Conservation (phyloP, 2,113 vertebrate genomes). For the Epinephelus moara region DNA sequence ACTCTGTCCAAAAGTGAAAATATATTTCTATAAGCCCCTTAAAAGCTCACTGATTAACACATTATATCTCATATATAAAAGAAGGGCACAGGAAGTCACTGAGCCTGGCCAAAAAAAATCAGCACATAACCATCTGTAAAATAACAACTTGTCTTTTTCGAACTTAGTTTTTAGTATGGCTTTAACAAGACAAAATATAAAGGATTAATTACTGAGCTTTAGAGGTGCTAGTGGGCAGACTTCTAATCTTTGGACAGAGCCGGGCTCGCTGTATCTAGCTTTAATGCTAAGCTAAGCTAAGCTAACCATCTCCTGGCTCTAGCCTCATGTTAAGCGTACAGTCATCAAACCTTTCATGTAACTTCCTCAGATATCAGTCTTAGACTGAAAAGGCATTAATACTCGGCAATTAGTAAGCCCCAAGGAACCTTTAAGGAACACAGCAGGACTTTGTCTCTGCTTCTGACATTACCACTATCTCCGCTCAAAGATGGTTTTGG, state of each 20-base stretch:
- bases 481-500: slow-evolving; percentile 50
- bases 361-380: background rate
- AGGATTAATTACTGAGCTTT: background rate
- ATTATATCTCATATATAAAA: background rate
- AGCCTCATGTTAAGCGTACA: background rate
- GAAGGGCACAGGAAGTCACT: background rate
- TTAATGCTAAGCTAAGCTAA: background rate
- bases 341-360: background rate
- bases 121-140: background rate
- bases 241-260: background rate
- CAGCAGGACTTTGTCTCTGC: background rate
- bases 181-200: background rate
- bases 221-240: background rate
- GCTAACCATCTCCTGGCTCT: background rate
- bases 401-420: background rate
- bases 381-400: background rate
- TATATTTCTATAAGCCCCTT: background rate
- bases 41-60: background rate
- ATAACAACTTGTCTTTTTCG: background rate
- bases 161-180: background rate
- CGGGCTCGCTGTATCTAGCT: background rate
- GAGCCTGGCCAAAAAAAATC: background rate
- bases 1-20: background rate
- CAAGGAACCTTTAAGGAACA: background rate
- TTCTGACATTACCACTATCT: background rate